Conservation (phyloP, 2,888 invertebrate species). For the Heterodera filipjevi region DNA sequence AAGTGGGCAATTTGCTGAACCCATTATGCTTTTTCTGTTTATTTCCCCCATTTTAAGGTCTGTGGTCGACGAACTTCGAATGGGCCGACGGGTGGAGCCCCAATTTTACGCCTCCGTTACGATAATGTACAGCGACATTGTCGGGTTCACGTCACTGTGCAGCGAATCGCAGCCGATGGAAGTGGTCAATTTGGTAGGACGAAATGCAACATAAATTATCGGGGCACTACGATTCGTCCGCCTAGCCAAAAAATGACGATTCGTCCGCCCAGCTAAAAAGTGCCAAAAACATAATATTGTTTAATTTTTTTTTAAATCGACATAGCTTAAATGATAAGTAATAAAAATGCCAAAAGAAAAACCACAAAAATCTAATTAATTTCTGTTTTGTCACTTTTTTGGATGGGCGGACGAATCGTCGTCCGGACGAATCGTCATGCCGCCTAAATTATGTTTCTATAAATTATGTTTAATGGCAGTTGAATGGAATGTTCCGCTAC, state of each 20-base stretch:
- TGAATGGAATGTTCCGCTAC: constrained; percentile 58
- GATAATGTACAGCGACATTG: constrained; percentile 63
- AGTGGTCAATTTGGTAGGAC: constrained; percentile 53
- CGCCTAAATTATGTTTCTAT: no score
- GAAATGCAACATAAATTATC: no score
- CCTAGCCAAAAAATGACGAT: no score
- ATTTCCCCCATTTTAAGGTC: constrained; percentile 36
- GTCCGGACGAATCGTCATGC: no score
- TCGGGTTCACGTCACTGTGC: constrained; percentile 63
- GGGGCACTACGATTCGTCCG: no score
- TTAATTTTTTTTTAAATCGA: no score
- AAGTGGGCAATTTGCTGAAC: constrained; percentile 33
- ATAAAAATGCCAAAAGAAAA: no score
- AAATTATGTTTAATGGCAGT: constrained; percentile 13
- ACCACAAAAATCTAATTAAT: no score
- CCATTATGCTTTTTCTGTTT: constrained; percentile 7
- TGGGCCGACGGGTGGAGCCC: constrained; percentile 49
- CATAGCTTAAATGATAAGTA: no score
- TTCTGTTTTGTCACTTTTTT: no score
- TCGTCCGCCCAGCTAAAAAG: no score
- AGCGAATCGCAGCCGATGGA: constrained; percentile 61
- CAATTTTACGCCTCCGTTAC: constrained; percentile 54
- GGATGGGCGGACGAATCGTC: no score
- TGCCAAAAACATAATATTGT: constrained; percentile 4
- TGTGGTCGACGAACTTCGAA: constrained; percentile 55